phyloP scores from a whole-genome alignment of 1,140 invertebrate genomes.

The Heliconius hermathena region DNA sequence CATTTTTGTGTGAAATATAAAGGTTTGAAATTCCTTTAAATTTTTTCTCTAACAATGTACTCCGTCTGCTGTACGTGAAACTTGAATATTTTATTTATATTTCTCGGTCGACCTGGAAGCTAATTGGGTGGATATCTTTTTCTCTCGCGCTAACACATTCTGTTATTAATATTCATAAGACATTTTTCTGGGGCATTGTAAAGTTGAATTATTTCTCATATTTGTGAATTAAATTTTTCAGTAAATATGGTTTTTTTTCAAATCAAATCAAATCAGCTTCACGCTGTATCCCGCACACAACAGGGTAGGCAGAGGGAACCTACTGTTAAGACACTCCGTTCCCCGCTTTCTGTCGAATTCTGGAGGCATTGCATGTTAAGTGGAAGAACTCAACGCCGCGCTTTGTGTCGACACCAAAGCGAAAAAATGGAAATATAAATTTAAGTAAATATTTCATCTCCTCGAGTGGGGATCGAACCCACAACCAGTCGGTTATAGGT shows the following conservation, averaged over 20 bases:
- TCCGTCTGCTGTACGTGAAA: slow-evolving; percentile 4
- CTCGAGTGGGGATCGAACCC: too few species aligned
- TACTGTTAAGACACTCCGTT: too few species aligned
- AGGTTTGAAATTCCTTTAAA: slow-evolving; percentile 24
- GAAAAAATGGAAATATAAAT: too few species aligned
- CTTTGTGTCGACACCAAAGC: too few species aligned
- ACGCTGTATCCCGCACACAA: too few species aligned
- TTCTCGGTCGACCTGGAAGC: slow-evolving; percentile 39
- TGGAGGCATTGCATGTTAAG: too few species aligned
- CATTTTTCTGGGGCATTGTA: background rate
- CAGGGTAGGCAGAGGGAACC: too few species aligned
- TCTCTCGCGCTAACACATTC: slow-evolving; percentile 15
- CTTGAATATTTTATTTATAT: slow-evolving; percentile 50
- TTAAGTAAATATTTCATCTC: too few species aligned
- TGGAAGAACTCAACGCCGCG: too few species aligned
- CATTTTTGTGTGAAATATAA: slow-evolving; percentile 24
- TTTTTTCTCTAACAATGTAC: slow-evolving; percentile 18
- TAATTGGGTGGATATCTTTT: slow-evolving; percentile 56
- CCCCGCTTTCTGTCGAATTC: too few species aligned
- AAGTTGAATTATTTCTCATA: background rate
- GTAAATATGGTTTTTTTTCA: background rate
- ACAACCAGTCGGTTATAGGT: too few species aligned
- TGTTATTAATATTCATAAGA: slow-evolving; percentile 6
- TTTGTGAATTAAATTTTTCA: background rate
- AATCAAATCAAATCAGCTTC: background rate